phyloP scores from a whole-genome alignment of 2,113 vertebrate species.

The Chelonoidis abingdonii region DNA sequence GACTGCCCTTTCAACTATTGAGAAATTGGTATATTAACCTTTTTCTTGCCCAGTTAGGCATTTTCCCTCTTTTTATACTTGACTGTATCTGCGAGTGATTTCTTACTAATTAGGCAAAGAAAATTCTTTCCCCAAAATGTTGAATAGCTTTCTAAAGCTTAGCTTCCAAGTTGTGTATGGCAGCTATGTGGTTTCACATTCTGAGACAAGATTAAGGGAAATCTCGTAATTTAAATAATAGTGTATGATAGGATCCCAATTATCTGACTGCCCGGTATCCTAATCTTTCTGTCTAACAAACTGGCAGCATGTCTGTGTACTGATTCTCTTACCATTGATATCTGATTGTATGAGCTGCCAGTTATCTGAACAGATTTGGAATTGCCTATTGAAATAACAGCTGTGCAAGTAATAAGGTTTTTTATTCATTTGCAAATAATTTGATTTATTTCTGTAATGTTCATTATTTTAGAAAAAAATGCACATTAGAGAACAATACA shows the following conservation, averaged over 20 bases:
- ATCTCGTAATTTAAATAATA: conserved; percentile 9
- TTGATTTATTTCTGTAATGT: not conserved
- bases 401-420: not conserved
- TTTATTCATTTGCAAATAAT: not conserved
- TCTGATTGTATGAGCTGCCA: accelerated
- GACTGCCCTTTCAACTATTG: not conserved
- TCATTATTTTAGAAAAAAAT: not conserved
- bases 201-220: conserved; percentile 43
- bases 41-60: not conserved
- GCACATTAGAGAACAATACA: not conserved
- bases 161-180: conserved; percentile 29
- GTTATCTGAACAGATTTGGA: not conserved
- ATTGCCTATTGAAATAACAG: not conserved
- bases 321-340: not conserved
- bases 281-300: not conserved
- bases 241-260: not conserved
- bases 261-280: not conserved
- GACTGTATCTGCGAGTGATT: not conserved
- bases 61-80: conserved; percentile 10
- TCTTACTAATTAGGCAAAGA: not conserved
- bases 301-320: not conserved
- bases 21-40: not conserved
- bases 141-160: conserved; percentile 21
- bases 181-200: conserved; percentile 11
- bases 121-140: not conserved